Evolutionary conservation across 2,797 vertebrate genomes (phyloP).

Genomic region (Enteromius argenteus): DNA sequence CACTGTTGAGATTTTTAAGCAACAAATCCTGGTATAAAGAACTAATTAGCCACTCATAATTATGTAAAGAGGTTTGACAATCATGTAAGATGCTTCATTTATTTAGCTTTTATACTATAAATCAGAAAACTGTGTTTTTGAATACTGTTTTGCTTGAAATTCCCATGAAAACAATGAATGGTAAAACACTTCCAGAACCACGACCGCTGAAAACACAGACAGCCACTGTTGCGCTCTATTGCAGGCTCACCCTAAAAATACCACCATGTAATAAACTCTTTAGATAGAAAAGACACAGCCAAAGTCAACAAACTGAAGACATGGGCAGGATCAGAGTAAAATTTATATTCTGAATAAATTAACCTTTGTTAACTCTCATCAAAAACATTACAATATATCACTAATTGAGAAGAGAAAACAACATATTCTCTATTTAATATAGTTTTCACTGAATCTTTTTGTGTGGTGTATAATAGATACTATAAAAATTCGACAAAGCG

Average conservation of each 20-base stretch:
- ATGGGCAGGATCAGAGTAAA: conserved; percentile 39
- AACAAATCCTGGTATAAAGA: neutral
- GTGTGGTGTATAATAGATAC: conserved; percentile 18
- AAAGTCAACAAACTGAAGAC: conserved; percentile 51
- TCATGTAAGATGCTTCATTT: neutral
- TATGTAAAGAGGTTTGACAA: neutral
- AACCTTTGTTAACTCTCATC: neutral
- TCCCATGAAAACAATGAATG: neutral
- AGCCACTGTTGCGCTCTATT: conserved; percentile 8
- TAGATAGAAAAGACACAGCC: neutral
- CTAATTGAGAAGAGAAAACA: conserved; percentile 1
- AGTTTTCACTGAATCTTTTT: neutral
- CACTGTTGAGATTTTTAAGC: neutral
- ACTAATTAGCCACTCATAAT: neutral
- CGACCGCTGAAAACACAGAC: neutral
- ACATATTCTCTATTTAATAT: conserved; percentile 14
- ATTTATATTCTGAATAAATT: neutral
- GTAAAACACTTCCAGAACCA: conserved; percentile 2
- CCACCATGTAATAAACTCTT: conserved; percentile 33
- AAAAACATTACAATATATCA: conserved; percentile 15
- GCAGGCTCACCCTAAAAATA: conserved; percentile 30
- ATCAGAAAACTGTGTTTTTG: neutral
- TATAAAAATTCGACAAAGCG: neutral
- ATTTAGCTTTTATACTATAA: neutral
- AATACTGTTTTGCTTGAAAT: neutral